A percentile compares a stretch with the other conserved stretches of the same genome.
These are phyloP conservation scores for Suricata suricatta DNA, from an alignment of 2,113 vertebrate species.

Conservation along the genomic window DNA sequence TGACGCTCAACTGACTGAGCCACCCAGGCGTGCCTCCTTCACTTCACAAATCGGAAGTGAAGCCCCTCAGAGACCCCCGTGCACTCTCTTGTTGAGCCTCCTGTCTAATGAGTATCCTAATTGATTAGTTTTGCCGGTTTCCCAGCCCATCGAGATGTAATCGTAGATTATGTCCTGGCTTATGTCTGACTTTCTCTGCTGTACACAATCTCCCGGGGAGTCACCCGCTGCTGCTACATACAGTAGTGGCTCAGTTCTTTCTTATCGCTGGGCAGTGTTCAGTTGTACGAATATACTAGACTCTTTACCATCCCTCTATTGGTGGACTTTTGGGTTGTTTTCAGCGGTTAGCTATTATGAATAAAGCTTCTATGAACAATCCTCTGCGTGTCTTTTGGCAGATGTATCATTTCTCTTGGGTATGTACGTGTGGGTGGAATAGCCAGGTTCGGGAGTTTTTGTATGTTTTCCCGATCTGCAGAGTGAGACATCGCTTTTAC, in stretches of 20 bases:
- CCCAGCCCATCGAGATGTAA: neutral
- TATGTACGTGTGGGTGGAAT: neutral
- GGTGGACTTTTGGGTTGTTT: neutral
- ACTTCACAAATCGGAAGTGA: too few relatives aligned
- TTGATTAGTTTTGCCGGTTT: neutral
- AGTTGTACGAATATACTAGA: neutral
- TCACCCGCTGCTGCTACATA: too few relatives aligned
- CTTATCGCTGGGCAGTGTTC: neutral
- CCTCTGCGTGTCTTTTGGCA: neutral
- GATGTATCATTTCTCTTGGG: neutral
- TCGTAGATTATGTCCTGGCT: neutral
- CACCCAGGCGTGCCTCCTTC: too few relatives aligned
- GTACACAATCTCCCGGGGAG: neutral
- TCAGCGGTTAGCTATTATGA: neutral
- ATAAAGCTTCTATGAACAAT: neutral
- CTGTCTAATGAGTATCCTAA: neutral
- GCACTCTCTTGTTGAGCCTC: neutral
- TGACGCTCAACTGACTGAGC: too few relatives aligned
- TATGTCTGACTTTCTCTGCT: neutral
- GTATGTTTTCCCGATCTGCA: neutral
- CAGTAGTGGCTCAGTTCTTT: neutral
- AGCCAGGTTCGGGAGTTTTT: neutral
- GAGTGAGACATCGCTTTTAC: neutral
- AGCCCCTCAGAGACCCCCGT: neutral
- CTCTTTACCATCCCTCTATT: neutral